Evolutionary conservation across 2,113 vertebrate species (phyloP), one percentile per base, ranked within the genome.

Genomic region (Apistogramma diplotaenia): DNA sequence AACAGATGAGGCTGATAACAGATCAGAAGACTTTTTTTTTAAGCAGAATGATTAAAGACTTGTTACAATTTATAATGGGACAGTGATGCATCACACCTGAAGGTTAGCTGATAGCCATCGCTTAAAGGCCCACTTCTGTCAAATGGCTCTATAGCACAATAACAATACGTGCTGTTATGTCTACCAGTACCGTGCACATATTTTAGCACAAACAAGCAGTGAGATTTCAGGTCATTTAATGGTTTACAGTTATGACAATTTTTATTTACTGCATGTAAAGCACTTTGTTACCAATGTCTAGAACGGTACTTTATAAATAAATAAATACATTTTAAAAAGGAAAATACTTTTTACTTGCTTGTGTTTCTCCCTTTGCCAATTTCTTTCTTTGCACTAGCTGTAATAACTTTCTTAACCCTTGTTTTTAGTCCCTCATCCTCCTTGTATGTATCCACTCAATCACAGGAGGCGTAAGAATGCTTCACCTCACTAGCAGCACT

Each of bases 1-100:
- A 87, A 87, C 86, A 84, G 88, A 89, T 89, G 87, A 85, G 49
- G 84, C 76, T 75, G 80, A 93, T 84, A 81, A 79, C 43, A 78
- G 85, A 89, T 92, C 76, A 91, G 91, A 89, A 56, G 12, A 18
- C 35, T 65, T 74, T 73, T 58, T 81, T 8, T 35, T 35, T n/a
- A n/a, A 62, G 23, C 35, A 84, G 37, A 27, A 56, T 59, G 81
- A 90, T 86, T 78, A 84, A 88, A 85, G 90, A 78, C 46, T 82
- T 58, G 56, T 19, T 78, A 78, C 56, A 43, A 58, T 76, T 81
- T 80, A 73, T 33, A 71, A 72, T 51, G 33, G 46, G n/a, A 70
- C 18, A 40, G 54, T 57, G 8, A 85, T 27, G 21, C 15, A 74
- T 70, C 27, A 51, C 81, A 85, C 8, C 57, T 75, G 65, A 89